Evolutionary conservation across 2,797 vertebrate genomes (phyloP), one percentile per base, ranked within the genome.

Genomic region (Lutra lutra): DNA sequence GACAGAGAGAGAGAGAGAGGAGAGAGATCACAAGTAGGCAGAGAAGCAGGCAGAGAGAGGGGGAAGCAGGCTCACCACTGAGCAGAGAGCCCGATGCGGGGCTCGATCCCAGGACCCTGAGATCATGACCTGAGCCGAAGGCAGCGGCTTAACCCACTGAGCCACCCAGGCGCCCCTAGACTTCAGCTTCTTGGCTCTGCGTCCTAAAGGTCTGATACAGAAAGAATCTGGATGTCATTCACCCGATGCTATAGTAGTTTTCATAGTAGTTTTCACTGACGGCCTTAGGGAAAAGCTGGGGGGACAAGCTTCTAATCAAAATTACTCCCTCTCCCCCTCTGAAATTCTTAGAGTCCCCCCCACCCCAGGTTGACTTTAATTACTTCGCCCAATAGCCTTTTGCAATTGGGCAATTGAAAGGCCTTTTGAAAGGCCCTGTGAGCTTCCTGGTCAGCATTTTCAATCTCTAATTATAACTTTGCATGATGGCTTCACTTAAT

Each of bases 391-490:
- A 89, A 2, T 54, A 72, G 35, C 46, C 73, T 91, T 96, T 54
- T 85, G 89, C 95, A 96, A 89, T n/a, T 70, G 70, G 95, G 21
- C 56, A 87, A 40, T 40, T 40, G 40, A 40, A 40, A 40, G 40
- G 48, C 43, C 60, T 86, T 94, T 86, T 85, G 56, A 95, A 96
- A 92, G 82, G 62, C 58, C 25, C 70, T 75, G 2, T 25, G 77
- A 92, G 68, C 60, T 83, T 48, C 56, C 92, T 72, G 48, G 92
- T 96, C 95, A 97, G 93, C 87, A 78, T 82, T 96, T 97, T 96
- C 87, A 72, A 70, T 84, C 73, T 94, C 46, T 97, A 95, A 97
- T 97, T 97, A 97, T 94, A 97, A 97, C 77, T 96, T 89, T 89
- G 46, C 46, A 40, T 79, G 79, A 93, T 95, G 89, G 86, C 70